A percentile compares a stretch with the other conserved stretches of the same genome.
These are phyloP conservation scores for Orcinus orca DNA, from an alignment of 2,113 vertebrate species.

Conservation along the genomic window DNA sequence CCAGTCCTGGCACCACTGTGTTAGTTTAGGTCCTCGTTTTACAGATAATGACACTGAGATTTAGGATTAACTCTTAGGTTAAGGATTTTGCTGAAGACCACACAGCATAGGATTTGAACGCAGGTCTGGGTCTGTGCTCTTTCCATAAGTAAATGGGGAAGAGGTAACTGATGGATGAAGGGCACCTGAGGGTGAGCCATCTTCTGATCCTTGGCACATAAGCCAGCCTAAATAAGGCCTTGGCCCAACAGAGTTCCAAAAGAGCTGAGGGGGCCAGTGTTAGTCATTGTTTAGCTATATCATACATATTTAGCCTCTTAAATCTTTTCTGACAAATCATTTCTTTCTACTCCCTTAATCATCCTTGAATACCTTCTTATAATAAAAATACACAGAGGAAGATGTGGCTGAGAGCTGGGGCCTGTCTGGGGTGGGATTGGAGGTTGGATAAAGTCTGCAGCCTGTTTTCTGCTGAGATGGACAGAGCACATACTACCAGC, in stretches of 20 bases:
- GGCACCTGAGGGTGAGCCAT: not conserved
- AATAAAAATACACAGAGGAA: conserved; percentile 36
- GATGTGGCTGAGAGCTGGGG: not conserved
- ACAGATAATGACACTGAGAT: not conserved
- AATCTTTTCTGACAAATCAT: conserved; percentile 73
- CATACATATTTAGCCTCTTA: conserved; percentile 64
- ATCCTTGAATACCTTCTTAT: conserved; percentile 64
- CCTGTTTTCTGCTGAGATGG: not conserved
- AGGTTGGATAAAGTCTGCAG: not conserved
- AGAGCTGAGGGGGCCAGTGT: not conserved
- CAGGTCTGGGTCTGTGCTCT: not conserved
- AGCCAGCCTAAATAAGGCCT: conserved; percentile 49
- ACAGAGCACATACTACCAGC: not conserved
- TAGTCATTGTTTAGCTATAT: conserved; percentile 61
- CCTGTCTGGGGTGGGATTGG: not conserved
- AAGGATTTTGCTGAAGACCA: not conserved
- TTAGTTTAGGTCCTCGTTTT: not conserved
- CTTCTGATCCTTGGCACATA: not conserved
- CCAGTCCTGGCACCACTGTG: not conserved
- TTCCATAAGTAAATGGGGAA: not conserved
- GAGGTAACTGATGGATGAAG: not conserved
- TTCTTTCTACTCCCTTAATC: conserved; percentile 67
- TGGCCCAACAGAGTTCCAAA: not conserved
- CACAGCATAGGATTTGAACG: not conserved
- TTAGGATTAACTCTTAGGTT: not conserved